Percentiles rank a stretch among this genome's conserved stretches.
Conservation (phyloP, 1,140 invertebrate species). For the Platorchestia sp. region DNA sequence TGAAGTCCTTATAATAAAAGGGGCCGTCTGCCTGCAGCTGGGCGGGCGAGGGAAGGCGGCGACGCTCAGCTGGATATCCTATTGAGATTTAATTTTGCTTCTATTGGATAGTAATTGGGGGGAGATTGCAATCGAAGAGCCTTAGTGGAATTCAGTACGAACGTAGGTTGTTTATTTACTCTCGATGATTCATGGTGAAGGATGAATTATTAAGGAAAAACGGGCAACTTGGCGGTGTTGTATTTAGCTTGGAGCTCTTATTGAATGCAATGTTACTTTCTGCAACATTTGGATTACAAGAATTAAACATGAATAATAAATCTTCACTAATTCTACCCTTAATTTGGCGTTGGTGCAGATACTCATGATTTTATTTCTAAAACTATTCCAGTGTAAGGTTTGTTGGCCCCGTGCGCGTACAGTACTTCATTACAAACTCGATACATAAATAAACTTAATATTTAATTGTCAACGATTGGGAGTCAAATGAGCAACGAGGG, state of each 20-base stretch:
- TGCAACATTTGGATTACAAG: background rate
- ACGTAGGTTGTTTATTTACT: background rate
- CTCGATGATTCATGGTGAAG: background rate
- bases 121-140: conserved; percentile 31
- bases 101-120: conserved; percentile 27
- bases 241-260: background rate
- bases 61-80: background rate
- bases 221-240: background rate
- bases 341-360: too few relatives aligned
- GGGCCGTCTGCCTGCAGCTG: background rate
- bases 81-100: conserved; percentile 39
- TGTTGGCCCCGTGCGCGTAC: too few relatives aligned
- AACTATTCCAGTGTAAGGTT: too few relatives aligned
- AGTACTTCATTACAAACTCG: too few relatives aligned
- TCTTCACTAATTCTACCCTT: too few relatives aligned
- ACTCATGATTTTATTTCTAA: too few relatives aligned
- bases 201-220: too few relatives aligned
- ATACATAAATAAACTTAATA: too few relatives aligned
- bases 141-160: background rate
- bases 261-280: background rate
- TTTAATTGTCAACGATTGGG: too few relatives aligned
- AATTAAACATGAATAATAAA: background rate
- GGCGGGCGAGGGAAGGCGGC: background rate
- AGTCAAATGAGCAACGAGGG: too few relatives aligned
- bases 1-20: background rate